phyloP scores from a whole-genome alignment of 1,140 invertebrate genomes.

The Eueides isabella region DNA sequence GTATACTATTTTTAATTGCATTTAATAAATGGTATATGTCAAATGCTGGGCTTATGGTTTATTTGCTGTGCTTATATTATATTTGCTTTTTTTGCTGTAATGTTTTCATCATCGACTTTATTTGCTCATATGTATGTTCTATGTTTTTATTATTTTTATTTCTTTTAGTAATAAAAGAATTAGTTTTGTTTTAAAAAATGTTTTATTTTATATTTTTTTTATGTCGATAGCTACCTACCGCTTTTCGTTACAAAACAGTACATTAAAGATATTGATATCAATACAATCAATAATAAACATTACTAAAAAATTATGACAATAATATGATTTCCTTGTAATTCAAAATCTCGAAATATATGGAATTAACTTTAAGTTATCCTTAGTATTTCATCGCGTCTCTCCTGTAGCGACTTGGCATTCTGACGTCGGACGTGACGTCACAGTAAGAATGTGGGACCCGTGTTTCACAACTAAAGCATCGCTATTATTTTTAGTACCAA shows the following conservation, averaged over 20 bases:
- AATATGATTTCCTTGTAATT: neutral
- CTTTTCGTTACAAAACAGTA: too few relatives aligned
- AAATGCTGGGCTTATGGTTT: too few relatives aligned
- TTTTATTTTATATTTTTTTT: too few relatives aligned
- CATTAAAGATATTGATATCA: too few relatives aligned
- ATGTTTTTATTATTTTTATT: neutral
- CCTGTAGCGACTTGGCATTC: constrained; percentile 26
- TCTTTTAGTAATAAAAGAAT: neutral
- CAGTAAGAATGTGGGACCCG: constrained; percentile 14
- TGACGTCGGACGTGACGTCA: constrained; percentile 36
- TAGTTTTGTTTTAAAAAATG: neutral
- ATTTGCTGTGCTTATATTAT: neutral
- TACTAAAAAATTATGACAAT: neutral
- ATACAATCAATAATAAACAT: neutral
- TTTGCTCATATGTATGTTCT: neutral
- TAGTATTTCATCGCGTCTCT: constrained; percentile 16
- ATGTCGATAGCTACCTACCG: too few relatives aligned
- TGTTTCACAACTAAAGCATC: constrained; percentile 13
- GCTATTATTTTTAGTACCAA: constrained; percentile 4
- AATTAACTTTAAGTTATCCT: neutral
- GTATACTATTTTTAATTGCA: neutral
- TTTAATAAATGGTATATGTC: neutral
- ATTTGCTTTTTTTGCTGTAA: neutral
- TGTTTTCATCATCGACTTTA: neutral
- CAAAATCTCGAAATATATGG: neutral